Percentiles rank a stretch among this genome's conserved stretches.
Evolutionary conservation across 2,888 invertebrate species (phyloP).

Genomic region (Brachypalpus laphriformis): DNA sequence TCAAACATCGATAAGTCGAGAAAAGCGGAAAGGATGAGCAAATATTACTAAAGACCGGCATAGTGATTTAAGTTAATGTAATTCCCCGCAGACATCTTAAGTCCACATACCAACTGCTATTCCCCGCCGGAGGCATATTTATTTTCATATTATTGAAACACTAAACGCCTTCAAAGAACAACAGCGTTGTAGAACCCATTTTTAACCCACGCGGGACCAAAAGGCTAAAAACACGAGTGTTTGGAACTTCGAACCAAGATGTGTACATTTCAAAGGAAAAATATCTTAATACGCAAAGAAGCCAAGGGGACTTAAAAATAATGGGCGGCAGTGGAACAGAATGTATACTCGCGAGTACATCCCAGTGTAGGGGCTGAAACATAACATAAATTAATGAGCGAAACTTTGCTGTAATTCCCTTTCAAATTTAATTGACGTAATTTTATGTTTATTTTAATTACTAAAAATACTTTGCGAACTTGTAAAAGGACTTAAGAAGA

Average conservation of each 20-base stretch:
- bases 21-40: no score
- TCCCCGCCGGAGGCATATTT: background rate
- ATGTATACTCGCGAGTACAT: background rate
- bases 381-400: constrained; percentile 70
- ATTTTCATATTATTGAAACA: background rate
- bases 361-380: constrained; percentile 31
- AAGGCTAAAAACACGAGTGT: constrained; percentile 14
- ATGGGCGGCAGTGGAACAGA: background rate
- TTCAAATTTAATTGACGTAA: constrained; percentile 73
- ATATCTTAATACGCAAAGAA: background rate
- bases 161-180: background rate
- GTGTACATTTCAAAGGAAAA: constrained; percentile 6
- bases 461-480: constrained; percentile 73
- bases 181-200: background rate
- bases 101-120: no score
- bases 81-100: no score
- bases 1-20: no score
- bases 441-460: constrained; percentile 74
- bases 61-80: no score
- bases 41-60: no score
- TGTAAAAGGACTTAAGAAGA: constrained; percentile 69
- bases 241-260: background rate
- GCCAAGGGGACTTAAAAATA: constrained; percentile 7
- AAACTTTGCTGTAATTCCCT: constrained; percentile 68
- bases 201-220: background rate